phyloP scores from a whole-genome alignment of 2,888 invertebrate species.

The Ormyrus rosae region DNA sequence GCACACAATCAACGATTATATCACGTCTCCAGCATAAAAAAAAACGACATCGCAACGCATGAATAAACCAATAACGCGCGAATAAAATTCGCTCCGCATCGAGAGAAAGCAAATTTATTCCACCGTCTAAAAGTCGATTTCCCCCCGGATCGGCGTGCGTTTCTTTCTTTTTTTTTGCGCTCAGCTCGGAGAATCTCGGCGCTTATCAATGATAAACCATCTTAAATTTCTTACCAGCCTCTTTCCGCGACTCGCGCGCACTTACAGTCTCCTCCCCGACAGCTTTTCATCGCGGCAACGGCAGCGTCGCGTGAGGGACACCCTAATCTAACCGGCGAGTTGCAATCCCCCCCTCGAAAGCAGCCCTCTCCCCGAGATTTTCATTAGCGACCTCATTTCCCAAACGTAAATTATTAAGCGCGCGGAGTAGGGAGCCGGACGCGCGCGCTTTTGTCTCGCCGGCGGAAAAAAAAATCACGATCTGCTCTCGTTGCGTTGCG shows the following conservation, averaged over 20 bases:
- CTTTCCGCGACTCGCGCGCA: slow-evolving; percentile 27
- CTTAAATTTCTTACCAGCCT: slow-evolving; percentile 44
- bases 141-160: no score
- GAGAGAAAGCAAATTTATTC: no score
- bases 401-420: no score
- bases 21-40: no score
- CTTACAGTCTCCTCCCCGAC: slow-evolving; percentile 31
- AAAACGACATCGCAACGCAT: no score
- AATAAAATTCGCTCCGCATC: no score
- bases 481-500: neutral
- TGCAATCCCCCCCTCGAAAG: slow-evolving; percentile 13
- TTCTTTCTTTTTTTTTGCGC: no score
- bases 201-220: slow-evolving; percentile 37
- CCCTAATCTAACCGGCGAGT: neutral
- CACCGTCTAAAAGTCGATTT: no score
- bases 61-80: no score
- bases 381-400: neutral
- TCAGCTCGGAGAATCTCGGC: no score
- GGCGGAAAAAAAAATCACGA: slow-evolving; percentile 14
- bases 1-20: no score
- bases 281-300: slow-evolving; percentile 20
- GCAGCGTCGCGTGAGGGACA: slow-evolving; percentile 21
- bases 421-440: neutral
- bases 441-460: no score
- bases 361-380: slow-evolving; percentile 22